Evolutionary conservation across 2,888 invertebrate species (phyloP).

Genomic region (Ochropleura leucogaster): DNA sequence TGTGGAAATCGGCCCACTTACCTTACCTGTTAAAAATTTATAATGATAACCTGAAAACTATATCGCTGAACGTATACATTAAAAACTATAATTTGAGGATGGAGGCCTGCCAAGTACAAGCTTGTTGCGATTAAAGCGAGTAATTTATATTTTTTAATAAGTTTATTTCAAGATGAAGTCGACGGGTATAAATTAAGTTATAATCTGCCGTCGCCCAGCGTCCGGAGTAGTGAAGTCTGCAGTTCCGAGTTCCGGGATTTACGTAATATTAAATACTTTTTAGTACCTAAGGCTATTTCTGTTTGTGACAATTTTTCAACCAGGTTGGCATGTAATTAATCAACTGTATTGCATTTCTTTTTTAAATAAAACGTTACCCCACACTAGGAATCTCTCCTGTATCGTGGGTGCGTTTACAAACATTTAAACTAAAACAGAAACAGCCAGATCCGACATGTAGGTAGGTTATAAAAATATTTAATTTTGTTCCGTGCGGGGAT

Average conservation of each 20-base stretch:
- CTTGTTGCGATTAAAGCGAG: slow-evolving; percentile 42
- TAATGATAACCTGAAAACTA: neutral
- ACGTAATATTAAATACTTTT: neutral
- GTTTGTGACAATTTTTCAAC: neutral
- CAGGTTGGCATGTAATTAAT: neutral
- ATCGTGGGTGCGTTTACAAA: too few relatives aligned
- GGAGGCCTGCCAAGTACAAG: slow-evolving; percentile 36
- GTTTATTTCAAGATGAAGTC: slow-evolving; percentile 53
- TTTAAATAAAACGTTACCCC: too few relatives aligned
- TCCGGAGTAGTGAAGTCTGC: slow-evolving; percentile 24
- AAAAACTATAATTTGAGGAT: slow-evolving; percentile 18
- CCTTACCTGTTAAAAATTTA: neutral
- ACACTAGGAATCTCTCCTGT: too few relatives aligned
- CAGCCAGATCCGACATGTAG: too few relatives aligned
- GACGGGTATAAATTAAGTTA: slow-evolving; percentile 62
- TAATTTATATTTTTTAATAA: slow-evolving; percentile 66
- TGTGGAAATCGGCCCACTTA: neutral
- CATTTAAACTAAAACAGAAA: too few relatives aligned
- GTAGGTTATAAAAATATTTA: too few relatives aligned
- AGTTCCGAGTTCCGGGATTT: slow-evolving; percentile 17
- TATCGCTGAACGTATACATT: neutral
- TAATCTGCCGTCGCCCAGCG: slow-evolving; percentile 51
- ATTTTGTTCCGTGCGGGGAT: too few relatives aligned
- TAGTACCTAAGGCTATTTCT: neutral
- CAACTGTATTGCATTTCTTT: too few relatives aligned